Base-by-base conservation (phyloP, 2,113 vertebrate species). In the Aspiorhynchus laticeps region DNA sequence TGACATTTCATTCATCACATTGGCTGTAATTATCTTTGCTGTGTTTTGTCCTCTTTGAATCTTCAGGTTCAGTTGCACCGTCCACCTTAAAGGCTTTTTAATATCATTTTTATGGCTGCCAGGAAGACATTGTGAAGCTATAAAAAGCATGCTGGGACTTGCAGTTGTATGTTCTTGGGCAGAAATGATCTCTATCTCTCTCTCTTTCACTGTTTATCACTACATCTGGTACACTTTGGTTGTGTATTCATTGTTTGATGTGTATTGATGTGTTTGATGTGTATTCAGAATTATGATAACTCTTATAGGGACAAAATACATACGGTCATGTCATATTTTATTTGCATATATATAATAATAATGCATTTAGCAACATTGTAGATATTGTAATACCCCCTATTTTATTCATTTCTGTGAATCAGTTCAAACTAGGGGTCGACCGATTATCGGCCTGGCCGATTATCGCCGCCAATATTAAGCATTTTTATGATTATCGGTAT, bases 1-100 rank as follows among this genome's bases (percentile, higher is more conserved):
- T 56, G 86, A 15, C 10, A 14, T 87, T 87, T 87, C 36, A 84
- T 78, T 84, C 65, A 73, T 84, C 73, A 43, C 31, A 71, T 53
- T 75, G 83, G 19, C 41, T 78, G 59, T 87, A 61, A 69, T 36
- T 80, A 17, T 83, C 21, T 48, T 19, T 63, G 71, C 69, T 51
- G 26, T 53, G 8, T 33, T 76, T 79, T 24, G 17, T 38, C 21
- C 21, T 53, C 28, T 53, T 77, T 76, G n/a, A 19, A n/a, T 51
- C 28, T 69, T 41, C 43, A 15, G 56, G 76, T 86, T 83, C 63
- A 71, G 46, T 43, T 53, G 43, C 63, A 51, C 10, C 10, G 28
- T 71, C 43, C 63, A 83, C 63, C 63, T 83, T 83, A 71, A 82
- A 8, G 63, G 63, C 26, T 83, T 83, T 41, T 71, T 83, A 83